phyloP scores from a whole-genome alignment of 2,888 invertebrate species.

The Xanthostigma xanthostigma region DNA sequence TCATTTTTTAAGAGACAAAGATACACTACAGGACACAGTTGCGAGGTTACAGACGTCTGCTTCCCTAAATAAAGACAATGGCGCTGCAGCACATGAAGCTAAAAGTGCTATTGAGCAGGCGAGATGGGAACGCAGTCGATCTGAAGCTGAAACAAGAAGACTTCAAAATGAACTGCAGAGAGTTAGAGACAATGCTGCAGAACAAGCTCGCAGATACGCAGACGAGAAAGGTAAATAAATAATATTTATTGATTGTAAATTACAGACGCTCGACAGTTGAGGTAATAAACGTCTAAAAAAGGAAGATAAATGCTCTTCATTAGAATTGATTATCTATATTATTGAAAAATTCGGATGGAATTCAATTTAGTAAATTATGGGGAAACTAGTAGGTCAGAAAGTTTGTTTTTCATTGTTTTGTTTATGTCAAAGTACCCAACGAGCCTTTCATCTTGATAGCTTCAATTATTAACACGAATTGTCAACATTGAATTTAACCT shows the following conservation, averaged over 20 bases:
- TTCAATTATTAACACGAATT: too few species aligned
- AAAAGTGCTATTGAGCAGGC: slow-evolving; percentile 58
- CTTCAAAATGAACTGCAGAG: slow-evolving; percentile 63
- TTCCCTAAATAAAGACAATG: slow-evolving; percentile 45
- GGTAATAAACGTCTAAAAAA: slow-evolving; percentile 36
- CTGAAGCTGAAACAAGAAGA: slow-evolving; percentile 60
- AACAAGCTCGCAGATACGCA: slow-evolving; percentile 38
- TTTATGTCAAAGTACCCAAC: too few species aligned
- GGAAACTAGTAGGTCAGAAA: too few species aligned
- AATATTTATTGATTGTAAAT: slow-evolving; percentile 28
- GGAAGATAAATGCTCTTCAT: too few species aligned
- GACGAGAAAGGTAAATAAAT: slow-evolving; percentile 56
- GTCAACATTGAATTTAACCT: too few species aligned
- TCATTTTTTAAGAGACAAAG: slow-evolving; percentile 40
- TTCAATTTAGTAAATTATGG: too few species aligned
- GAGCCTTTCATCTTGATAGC: too few species aligned
- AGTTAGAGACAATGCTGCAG: slow-evolving; percentile 1
- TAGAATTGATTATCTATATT: too few species aligned
- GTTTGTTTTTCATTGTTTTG: too few species aligned
- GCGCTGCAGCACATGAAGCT: slow-evolving; percentile 44
- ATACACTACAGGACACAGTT: slow-evolving; percentile 50
- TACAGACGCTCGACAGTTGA: too few species aligned
- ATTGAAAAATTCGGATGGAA: too few species aligned
- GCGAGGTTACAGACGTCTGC: slow-evolving; percentile 50
- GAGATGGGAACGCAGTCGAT: slow-evolving; percentile 59